Evolutionary conservation across 2,113 vertebrate species (phyloP), one percentile per base, ranked within the genome.

Genomic region (Orientallactaga bullata): DNA sequence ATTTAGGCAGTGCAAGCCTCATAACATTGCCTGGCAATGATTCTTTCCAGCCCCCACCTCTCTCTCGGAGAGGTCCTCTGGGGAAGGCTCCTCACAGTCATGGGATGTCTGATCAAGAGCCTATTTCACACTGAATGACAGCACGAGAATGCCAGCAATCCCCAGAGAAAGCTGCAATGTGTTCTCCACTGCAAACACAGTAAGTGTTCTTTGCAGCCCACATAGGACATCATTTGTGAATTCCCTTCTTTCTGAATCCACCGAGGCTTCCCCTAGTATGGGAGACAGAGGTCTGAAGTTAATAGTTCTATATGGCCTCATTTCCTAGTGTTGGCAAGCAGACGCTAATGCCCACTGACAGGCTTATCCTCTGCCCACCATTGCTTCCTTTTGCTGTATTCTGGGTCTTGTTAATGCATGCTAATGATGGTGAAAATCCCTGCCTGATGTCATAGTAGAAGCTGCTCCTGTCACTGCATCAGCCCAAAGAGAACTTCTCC

Each of bases 1-100:
- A 65, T 91, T 85, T 91, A 90, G 91, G 85, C 88, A n/a, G 20
- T 84, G 94, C 69, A 95, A 85, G 81, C 73, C 55, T 76, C 20
- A 42, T 60, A 78, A 51, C 0, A 1, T 8, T 66, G 23, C 58
- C 82, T 92, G 69, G 92, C 69, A 96, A 83, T 93, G 68, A 88
- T 88, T 74, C 85, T 65, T 83, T 93, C 24, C 42, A 83, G 24
- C 23, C 96, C 97, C 98, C 42, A 5, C 42, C 8, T 47, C 42
- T 47, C 8, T 8, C 42, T 8, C 94, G 37, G 93, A 98, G 97
- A 96, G 92, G 82, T 96, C 97, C 97, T 94, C 42, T 47, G 95
- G 98, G 96, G 96, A 96, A 96, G 96, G 93, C 85, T 60, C 63
- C 63, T 96, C 26, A 2, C 93, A 97, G 95, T 96, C 98, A 96